These are phyloP conservation scores for Oryzias melastigma DNA, from an alignment of 2,113 vertebrate species.

Conservation along the genomic window DNA sequence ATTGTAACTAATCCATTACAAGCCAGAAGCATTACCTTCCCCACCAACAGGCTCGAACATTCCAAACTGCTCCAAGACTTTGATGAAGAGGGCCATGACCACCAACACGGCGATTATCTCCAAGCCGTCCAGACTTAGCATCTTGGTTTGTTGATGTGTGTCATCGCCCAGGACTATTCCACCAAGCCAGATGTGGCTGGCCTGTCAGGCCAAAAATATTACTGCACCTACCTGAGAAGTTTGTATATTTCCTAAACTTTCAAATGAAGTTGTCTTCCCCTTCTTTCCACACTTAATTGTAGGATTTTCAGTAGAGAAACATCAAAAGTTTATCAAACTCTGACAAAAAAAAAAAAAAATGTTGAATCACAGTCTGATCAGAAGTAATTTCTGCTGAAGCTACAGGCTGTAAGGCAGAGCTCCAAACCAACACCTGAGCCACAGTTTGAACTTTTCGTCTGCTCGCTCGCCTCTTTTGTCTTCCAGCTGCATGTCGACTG, in stretches of 20 bases:
- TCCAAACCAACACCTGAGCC: conserved; percentile 22
- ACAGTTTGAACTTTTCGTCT: conserved; percentile 18
- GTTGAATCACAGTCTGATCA: no score
- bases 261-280: conserved; percentile 5
- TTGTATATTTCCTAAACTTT: conserved; percentile 9
- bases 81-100: conserved; percentile 96
- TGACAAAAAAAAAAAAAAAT: no score
- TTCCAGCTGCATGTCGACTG: conserved; percentile 28
- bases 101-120: conserved; percentile 95
- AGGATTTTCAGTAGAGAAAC: no score
- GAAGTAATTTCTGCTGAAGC: conserved; percentile 32
- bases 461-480: conserved; percentile 11
- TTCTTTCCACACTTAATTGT: conserved; percentile 5
- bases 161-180: conserved; percentile 55
- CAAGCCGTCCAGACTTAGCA: conserved; percentile 94
- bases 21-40: conserved; percentile 81
- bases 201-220: conserved; percentile 16
- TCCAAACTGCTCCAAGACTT: conserved; percentile 97
- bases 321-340: no score
- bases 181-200: conserved; percentile 17
- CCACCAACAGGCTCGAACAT: conserved; percentile 94
- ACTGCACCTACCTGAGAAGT: conserved; percentile 11
- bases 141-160: conserved; percentile 57
- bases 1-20: conserved; percentile 10
- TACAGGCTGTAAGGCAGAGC: conserved; percentile 30